phyloP scores from a whole-genome alignment of 2,888 invertebrate species.

The Lithosia quadra region DNA sequence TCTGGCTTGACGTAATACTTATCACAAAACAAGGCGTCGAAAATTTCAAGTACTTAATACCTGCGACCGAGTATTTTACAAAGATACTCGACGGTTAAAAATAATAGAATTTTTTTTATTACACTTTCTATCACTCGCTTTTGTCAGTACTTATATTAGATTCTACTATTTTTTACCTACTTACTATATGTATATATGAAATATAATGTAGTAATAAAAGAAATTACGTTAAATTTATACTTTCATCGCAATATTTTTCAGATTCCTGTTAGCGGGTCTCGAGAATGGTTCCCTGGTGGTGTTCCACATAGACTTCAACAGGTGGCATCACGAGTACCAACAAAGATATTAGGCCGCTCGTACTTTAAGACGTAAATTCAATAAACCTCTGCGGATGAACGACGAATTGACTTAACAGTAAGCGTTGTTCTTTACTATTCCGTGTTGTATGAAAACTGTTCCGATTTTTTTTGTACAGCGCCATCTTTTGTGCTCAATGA shows the following conservation, averaged over 20 bases:
- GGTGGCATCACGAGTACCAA: conserved; percentile 98
- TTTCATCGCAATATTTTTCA: conserved; percentile 68
- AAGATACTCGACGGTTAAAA: too few species aligned
- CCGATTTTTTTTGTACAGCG: conserved; percentile 29
- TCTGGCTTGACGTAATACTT: too few species aligned
- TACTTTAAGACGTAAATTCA: conserved; percentile 48
- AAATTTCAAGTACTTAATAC: too few species aligned
- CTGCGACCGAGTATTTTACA: too few species aligned
- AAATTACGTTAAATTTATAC: background rate
- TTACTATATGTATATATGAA: too few species aligned
- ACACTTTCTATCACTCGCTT: too few species aligned
- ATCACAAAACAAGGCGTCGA: too few species aligned
- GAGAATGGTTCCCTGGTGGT: conserved; percentile 99
- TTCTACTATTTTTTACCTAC: too few species aligned
- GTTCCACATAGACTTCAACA: conserved; percentile 99
- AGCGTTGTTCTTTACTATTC: conserved; percentile 46
- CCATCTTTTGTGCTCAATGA: conserved; percentile 38
- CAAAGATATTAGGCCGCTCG: conserved; percentile 92
- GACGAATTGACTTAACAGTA: conserved; percentile 22
- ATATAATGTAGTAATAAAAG: too few species aligned
- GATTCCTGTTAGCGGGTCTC: conserved; percentile 98
- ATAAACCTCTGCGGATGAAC: conserved; percentile 42
- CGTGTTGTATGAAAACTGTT: conserved; percentile 12
- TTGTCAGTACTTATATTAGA: too few species aligned
- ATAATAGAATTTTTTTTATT: too few species aligned